phyloP scores from a whole-genome alignment of 1,140 invertebrate genomes.

The fruit fly (Drosophila melanogaster) region Release_6_plus_ISO1_MT NT_037436.4:15833001-15833500 shows the following conservation, averaged over 20 bases:
- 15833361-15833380: too few species aligned
- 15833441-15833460: conserved; percentile 92
- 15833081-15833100: conserved; percentile 89
- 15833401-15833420: conserved; percentile 92
- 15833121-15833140: conserved; percentile 90
- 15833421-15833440: conserved; percentile 98
- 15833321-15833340: conserved; percentile 96
- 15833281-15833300: conserved; percentile 93
- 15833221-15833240: conserved; percentile 94
- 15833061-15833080: conserved; percentile 90
- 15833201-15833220: conserved; percentile 98
- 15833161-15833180: conserved; percentile 92
- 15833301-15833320: conserved; percentile 94
- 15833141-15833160: conserved; percentile 86
- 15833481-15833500: conserved; percentile 88
- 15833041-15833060: conserved; percentile 88
- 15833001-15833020: conserved; percentile 89
- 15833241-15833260: conserved; percentile 94
- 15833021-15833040: conserved; percentile 87
- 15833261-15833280: conserved; percentile 98
- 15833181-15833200: conserved; percentile 92
- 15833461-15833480: conserved; percentile 86
- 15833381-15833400: neutral
- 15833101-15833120: conserved; percentile 90
- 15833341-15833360: conserved; percentile 86